Conservation (phyloP, 2,888 invertebrate species). For the Anarsia innoxiella region DNA sequence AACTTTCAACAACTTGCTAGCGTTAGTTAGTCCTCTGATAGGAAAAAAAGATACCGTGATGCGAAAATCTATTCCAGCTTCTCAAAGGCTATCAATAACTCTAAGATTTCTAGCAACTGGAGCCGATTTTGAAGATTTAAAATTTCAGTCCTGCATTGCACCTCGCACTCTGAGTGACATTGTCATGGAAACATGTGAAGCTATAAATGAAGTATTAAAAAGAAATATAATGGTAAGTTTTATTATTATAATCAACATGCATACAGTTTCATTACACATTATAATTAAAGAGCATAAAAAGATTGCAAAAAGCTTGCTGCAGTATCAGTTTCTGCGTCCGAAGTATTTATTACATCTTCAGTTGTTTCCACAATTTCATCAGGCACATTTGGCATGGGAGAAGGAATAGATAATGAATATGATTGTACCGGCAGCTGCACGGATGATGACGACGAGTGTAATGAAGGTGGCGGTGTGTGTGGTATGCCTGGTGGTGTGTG, state of each 20-base stretch:
- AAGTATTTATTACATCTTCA: not conserved
- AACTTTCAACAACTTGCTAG: not conserved
- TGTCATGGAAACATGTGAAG: not conserved
- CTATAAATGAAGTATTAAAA: not conserved
- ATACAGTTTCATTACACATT: not conserved
- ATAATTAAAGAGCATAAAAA: not conserved
- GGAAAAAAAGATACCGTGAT: not conserved
- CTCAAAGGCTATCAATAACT: not conserved
- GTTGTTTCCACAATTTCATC: not conserved
- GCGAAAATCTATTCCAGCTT: not conserved
- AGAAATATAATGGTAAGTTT: not conserved
- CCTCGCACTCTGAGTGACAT: not conserved
- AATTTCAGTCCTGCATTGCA: not conserved
- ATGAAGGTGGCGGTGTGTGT: not conserved
- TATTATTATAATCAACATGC: not conserved
- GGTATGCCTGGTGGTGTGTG: not conserved
- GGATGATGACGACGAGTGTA: not conserved
- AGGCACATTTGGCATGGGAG: not conserved
- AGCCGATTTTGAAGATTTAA: not conserved
- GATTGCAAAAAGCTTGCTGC: not conserved
- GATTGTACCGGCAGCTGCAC: not conserved
- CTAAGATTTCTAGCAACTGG: not conserved
- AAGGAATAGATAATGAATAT: not conserved
- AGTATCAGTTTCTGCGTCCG: not conserved
- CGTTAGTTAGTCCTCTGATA: not conserved